Conservation (phyloP, 2,888 invertebrate genomes). For the Rhyacophila evoluta region DNA sequence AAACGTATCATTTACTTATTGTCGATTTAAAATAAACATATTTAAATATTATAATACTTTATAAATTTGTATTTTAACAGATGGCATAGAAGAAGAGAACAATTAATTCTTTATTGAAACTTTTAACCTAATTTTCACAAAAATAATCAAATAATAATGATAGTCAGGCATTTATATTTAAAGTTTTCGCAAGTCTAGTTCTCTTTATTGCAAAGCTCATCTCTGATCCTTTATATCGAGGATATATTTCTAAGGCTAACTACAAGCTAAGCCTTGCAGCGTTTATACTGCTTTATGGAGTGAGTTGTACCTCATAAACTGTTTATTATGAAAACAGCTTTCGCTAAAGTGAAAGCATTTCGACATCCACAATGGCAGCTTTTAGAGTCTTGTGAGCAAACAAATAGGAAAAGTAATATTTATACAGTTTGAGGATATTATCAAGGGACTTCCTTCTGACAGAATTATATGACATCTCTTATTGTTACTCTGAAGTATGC, state of each 20-base stretch:
- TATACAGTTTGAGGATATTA: background rate
- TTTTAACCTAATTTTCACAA: too few relatives aligned
- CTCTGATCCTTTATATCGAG: background rate
- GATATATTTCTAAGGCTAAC: background rate
- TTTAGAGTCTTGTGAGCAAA: background rate
- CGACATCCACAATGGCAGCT: background rate
- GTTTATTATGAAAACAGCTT: slow-evolving; percentile 13
- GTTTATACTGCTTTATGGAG: background rate
- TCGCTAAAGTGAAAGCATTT: background rate
- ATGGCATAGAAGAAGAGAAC: too few relatives aligned
- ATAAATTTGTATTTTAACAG: too few relatives aligned
- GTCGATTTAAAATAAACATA: too few relatives aligned
- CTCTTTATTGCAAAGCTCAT: background rate
- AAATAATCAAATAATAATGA: too few relatives aligned
- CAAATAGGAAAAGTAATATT: slow-evolving; percentile 2
- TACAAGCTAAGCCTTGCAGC: background rate
- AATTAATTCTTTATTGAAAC: too few relatives aligned
- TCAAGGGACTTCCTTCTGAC: background rate
- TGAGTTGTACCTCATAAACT: background rate
- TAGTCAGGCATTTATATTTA: too few relatives aligned
- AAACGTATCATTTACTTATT: too few relatives aligned
- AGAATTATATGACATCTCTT: slow-evolving; percentile 4
- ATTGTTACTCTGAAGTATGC: background rate
- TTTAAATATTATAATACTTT: too few relatives aligned
- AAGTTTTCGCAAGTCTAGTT: too few relatives aligned